phyloP scores from a whole-genome alignment of 2,113 vertebrate species.

The Halcyon malimbica region DNA sequence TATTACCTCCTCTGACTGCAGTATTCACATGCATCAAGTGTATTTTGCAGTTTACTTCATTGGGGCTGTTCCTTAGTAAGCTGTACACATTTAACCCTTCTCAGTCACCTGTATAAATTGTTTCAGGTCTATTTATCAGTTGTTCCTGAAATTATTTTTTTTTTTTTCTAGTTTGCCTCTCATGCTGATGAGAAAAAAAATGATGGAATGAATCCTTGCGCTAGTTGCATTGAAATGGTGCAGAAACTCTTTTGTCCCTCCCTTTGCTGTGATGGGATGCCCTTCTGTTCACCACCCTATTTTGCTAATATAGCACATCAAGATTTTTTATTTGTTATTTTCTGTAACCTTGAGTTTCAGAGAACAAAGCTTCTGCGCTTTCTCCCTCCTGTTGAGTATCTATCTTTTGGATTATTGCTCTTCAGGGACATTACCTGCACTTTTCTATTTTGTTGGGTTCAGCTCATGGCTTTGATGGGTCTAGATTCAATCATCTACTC shows the following conservation, averaged over 20 bases:
- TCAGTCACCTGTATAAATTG: neutral
- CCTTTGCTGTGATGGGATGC: neutral
- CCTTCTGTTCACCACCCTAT: neutral
- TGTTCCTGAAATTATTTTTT: neutral
- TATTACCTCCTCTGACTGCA: neutral
- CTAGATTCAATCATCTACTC: neutral
- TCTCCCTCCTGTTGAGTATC: neutral
- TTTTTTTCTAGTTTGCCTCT: neutral
- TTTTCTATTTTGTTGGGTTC: neutral
- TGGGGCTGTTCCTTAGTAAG: neutral
- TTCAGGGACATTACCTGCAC: neutral
- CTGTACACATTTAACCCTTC: neutral
- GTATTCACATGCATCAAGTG: neutral
- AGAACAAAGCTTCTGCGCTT: neutral
- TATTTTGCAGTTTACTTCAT: neutral
- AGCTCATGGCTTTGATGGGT: neutral
- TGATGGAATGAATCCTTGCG: neutral
- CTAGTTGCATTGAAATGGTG: neutral
- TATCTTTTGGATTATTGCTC: neutral
- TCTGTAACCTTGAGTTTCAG: neutral
- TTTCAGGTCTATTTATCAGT: neutral
- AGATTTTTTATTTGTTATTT: slow-evolving; percentile 1
- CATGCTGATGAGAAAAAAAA: neutral
- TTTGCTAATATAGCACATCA: neutral
- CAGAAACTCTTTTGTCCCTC: neutral